Evolutionary conservation across 2,113 vertebrate genomes (phyloP).

Genomic region (Anhinga anhinga): DNA sequence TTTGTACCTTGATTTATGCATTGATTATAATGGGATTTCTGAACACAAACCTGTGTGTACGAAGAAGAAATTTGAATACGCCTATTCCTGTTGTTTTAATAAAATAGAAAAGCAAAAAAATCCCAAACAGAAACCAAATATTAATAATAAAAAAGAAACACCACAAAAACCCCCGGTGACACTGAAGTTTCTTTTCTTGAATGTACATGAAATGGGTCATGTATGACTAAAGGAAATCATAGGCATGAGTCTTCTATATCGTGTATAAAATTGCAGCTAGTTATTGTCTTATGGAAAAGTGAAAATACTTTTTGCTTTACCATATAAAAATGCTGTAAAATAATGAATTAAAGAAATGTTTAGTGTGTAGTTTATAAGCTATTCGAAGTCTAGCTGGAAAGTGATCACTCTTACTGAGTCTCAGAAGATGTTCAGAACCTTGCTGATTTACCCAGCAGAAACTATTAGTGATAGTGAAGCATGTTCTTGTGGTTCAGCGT

Average conservation of each 20-base stretch:
- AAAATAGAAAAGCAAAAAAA: not conserved
- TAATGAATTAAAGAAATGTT: not conserved
- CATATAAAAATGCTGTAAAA: not conserved
- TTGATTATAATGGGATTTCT: constrained; percentile 35
- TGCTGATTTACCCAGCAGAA: not conserved
- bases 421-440: not conserved
- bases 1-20: constrained; percentile 21
- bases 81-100: constrained; percentile 28
- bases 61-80: constrained; percentile 21
- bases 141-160: too few relatives aligned
- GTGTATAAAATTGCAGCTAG: not conserved
- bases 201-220: not conserved
- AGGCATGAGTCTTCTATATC: not conserved
- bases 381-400: not conserved
- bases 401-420: not conserved
- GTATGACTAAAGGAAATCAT: not conserved
- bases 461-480: not conserved
- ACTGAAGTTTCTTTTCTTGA: not conserved
- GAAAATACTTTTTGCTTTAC: not conserved
- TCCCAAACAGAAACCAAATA: not conserved
- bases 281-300: not conserved
- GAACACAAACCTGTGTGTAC: not conserved
- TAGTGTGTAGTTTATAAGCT: not conserved
- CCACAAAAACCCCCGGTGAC: not conserved
- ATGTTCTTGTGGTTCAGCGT: not conserved